These are phyloP conservation scores for Coregonus sp. DNA, from an alignment of 2,797 vertebrate genomes.

Conservation along the genomic window DNA sequence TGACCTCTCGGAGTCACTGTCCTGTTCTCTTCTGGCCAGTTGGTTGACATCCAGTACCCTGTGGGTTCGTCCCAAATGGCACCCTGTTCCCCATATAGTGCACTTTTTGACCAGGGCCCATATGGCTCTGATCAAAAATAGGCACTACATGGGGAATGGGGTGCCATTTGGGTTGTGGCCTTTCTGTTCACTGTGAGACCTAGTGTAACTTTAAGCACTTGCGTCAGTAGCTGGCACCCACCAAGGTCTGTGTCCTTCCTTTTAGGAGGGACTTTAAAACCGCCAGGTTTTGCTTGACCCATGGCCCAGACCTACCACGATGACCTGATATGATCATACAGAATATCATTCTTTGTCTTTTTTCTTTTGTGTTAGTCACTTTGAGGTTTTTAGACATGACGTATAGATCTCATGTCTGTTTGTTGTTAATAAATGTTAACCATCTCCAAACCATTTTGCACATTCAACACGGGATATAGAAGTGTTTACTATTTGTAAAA, in stretches of 20 bases:
- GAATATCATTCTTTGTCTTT: neutral
- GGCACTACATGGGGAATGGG: neutral
- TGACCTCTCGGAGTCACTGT: neutral
- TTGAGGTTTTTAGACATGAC: slow-evolving; percentile 31
- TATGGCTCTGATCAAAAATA: neutral
- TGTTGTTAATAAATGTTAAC: slow-evolving; percentile 55
- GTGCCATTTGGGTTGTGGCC: neutral
- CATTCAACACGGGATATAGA: slow-evolving; percentile 42
- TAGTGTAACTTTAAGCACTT: slow-evolving; percentile 37
- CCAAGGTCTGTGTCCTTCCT: neutral
- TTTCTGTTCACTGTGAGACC: slow-evolving; percentile 45
- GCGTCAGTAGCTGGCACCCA: slow-evolving; percentile 19
- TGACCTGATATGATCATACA: slow-evolving; percentile 3
- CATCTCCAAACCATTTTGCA: slow-evolving; percentile 67
- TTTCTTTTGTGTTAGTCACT: slow-evolving; percentile 19
- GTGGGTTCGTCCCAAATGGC: neutral
- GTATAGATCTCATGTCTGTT: slow-evolving; percentile 60
- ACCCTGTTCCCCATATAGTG: neutral
- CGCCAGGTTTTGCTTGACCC: slow-evolving; percentile 2
- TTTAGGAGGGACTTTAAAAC: neutral
- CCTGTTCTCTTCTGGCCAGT: slow-evolving; percentile 21
- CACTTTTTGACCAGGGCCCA: no score
- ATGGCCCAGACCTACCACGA: neutral
- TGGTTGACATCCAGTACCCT: slow-evolving; percentile 22
- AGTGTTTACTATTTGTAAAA: slow-evolving; percentile 28